Evolutionary conservation across 2,888 invertebrate species (phyloP), one percentile per base, ranked within the genome.

Genomic region (Belgica antarctica): DNA sequence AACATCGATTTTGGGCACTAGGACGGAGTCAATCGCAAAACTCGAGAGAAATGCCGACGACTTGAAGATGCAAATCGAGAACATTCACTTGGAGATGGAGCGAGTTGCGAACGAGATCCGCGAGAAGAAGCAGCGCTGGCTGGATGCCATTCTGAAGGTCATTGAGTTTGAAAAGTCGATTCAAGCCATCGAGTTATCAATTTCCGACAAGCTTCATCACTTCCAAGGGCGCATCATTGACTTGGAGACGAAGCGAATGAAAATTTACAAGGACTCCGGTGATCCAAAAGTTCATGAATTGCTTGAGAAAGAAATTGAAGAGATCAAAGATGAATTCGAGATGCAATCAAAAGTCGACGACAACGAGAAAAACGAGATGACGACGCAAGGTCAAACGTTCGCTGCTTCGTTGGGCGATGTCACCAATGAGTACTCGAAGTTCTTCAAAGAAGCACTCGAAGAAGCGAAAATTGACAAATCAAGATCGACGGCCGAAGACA

Each of bases 201-300:
- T 68, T 1, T 31, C 52, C 34, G 57, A 52, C 7, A 1, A 57
- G n/a, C 22, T 68, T 3, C 25, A 57, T 31, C 22, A 57, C 4
- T 68, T 68, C 27, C 68, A 68, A 57, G 3, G 22, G 17, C 7
- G 15, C 19, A 19, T 68, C 2, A 57, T 68, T n/a, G 22, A 19
- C 5, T n/a, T 57, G 22, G 68, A 68, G 10, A 8, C 10, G 7
- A 68, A 68, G 19, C 15, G 47, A 22, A 31, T 68, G 57, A 25
- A 57, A 3, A 68, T 47, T 22, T 68, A 24, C 15, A 19, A 47
- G 27, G 12, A 15, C 5, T 25, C 1, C 1, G 47, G 47, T 3
- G 57, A 57, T 17, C 7, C 2, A 1, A 28, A 52, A n/a, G 19
- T 57, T 1, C 47, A 17, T 7, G 22, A 24, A 1, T 2, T 34